A percentile compares a stretch with the other conserved stretches of the same genome.
Conservation (phyloP, 2,888 invertebrate genomes). For the Pristionchus maxplancki region DNA sequence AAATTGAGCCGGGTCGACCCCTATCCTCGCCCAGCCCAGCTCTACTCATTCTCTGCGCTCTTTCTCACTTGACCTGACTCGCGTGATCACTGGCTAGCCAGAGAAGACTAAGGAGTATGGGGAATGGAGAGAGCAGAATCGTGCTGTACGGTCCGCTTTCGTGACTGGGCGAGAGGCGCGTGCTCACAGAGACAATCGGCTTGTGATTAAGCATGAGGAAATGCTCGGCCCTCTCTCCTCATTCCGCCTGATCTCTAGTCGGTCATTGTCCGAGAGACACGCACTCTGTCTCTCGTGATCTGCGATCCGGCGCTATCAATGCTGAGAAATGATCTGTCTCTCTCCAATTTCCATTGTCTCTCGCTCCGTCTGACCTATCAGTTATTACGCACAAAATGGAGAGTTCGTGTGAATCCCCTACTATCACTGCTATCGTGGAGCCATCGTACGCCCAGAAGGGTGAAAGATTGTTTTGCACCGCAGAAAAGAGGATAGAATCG, state of each 20-base stretch:
- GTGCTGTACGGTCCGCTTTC: too few relatives aligned
- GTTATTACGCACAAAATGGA: background rate
- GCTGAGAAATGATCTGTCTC: background rate
- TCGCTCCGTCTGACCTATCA: background rate
- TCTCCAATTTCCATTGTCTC: background rate
- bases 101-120: background rate
- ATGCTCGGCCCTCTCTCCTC: background rate
- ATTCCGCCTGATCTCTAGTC: background rate
- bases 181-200: background rate
- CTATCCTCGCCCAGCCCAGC: background rate
- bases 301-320: background rate
- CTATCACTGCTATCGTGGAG: background rate
- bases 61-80: too few relatives aligned
- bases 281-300: background rate
- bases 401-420: background rate
- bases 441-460: background rate
- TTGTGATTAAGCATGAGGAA: background rate
- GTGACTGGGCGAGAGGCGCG: background rate
- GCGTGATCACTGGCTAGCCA: too few relatives aligned
- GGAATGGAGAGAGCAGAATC: too few relatives aligned
- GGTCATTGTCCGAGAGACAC: background rate
- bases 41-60: too few relatives aligned
- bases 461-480: conserved; percentile 44
- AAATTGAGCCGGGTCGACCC: background rate
- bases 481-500: background rate